These are phyloP conservation scores for Trinectes maculatus DNA, from an alignment of 2,113 vertebrate species.

Conservation along the genomic window DNA sequence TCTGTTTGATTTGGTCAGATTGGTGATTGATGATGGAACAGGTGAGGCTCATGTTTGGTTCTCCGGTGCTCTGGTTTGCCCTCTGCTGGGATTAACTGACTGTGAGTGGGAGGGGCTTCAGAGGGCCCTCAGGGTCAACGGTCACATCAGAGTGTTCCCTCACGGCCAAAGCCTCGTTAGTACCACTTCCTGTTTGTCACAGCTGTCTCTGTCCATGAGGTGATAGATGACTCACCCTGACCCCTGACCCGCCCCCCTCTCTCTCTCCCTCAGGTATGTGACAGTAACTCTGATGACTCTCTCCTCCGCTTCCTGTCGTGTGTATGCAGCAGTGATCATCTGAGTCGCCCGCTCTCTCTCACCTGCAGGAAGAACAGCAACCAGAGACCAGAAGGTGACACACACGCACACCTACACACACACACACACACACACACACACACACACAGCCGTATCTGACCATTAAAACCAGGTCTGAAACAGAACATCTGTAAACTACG, in stretches of 20 bases:
- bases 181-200: conserved; percentile 13
- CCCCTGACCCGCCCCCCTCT: background rate
- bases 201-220: background rate
- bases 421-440: conserved; percentile 6
- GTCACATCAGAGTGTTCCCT: conserved; percentile 76
- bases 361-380: conserved; percentile 66
- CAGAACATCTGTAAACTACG: too few species aligned
- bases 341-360: conserved; percentile 67
- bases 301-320: conserved; percentile 73
- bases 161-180: conserved; percentile 75
- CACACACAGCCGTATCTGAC: background rate
- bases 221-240: too few species aligned
- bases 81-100: conserved; percentile 77
- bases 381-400: conserved; percentile 54
- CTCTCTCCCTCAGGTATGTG: conserved; percentile 61
- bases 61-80: conserved; percentile 72
- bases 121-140: conserved; percentile 78
- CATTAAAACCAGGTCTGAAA: too few species aligned
- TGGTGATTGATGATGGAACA: conserved; percentile 86
- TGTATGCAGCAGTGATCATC: conserved; percentile 60
- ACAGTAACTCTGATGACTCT: conserved; percentile 59
- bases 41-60: conserved; percentile 84
- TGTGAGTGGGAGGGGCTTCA: conserved; percentile 86
- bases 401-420: conserved; percentile 14
- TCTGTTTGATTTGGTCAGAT: conserved; percentile 62